Conservation (phyloP, 2,797 vertebrate genomes). For the Oreonectes daqikongensis region DNA sequence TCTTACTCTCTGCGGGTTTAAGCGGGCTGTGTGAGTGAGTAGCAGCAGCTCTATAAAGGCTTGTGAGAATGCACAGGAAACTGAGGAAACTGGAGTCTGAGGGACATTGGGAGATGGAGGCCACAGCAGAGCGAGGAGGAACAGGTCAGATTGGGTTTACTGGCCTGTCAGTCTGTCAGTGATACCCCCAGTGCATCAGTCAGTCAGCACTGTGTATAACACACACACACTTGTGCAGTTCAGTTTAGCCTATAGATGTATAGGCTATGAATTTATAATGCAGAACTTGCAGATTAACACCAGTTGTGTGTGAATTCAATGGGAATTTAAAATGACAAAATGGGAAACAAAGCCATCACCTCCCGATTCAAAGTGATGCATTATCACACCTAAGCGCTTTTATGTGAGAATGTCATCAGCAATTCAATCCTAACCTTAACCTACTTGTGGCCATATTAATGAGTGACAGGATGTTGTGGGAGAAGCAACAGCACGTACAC, state of each 20-base stretch:
- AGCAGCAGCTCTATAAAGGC: slow-evolving; percentile 25
- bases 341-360: not conserved
- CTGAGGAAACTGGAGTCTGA: slow-evolving; percentile 62
- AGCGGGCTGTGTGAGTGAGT: slow-evolving; percentile 26
- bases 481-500: slow-evolving; percentile 59
- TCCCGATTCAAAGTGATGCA: not conserved
- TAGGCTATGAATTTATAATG: not conserved
- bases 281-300: not conserved
- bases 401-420: slow-evolving; percentile 16
- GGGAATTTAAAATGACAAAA: not conserved
- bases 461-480: slow-evolving; percentile 61
- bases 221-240: slow-evolving; percentile 12
- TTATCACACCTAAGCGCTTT: not conserved
- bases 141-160: slow-evolving; percentile 74
- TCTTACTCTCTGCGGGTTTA: slow-evolving; percentile 29
- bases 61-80: slow-evolving; percentile 46
- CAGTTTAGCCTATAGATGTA: not conserved
- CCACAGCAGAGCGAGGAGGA: slow-evolving; percentile 65
- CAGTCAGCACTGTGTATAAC: slow-evolving; percentile 63
- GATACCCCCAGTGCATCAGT: slow-evolving; percentile 82
- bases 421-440: slow-evolving; percentile 42
- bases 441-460: slow-evolving; percentile 52
- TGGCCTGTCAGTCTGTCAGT: slow-evolving; percentile 78
- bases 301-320: not conserved
- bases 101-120: slow-evolving; percentile 67